Base-by-base conservation (phyloP, 2,113 vertebrate genomes). In the Pterocles gutturalis region DNA sequence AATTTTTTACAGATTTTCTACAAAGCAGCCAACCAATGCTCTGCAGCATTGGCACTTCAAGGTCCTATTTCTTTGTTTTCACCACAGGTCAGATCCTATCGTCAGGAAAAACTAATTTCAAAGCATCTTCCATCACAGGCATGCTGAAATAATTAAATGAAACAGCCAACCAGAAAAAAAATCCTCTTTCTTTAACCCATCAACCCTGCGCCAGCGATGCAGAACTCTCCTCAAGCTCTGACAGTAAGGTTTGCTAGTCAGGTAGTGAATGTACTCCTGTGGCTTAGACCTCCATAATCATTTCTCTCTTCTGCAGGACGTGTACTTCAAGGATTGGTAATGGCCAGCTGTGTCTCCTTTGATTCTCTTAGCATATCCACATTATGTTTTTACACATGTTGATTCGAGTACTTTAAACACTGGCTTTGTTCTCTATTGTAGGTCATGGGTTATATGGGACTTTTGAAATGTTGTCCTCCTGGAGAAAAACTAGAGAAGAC, bases 401-500 rank as follows among this genome's bases (percentile, higher is more conserved):
- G 33, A 66, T 97, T 94, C 13, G 19, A 90, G 43, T 67, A 84
- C 91, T 93, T 96, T 97, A 89, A 98, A 97, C 76, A 83, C 88
- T 96, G 34, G 28, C 96, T 98, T 92, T 97, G 81, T 93, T 98
- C 97, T 98, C 97, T 98, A n/a, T 98, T 97, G 95, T 98, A 99
- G 99, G 99, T 97, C 99, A 99, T 93, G 99, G 99, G 87, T 99
- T 99, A 91, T 99, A 99, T 66, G 99, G 99, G 95, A 99, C 99
- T 96, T 99, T 99, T 79, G 99, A 99, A 98, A 99, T 99, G 98
- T 98, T 99, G 96, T 99, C 99, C 64, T 99, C 99, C 49, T 99
- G 99, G 99, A 98, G 99, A 71, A 99, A 99, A 94, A 99, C 99
- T 29, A 98, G 99, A 87, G 99, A 99, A 98, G 99, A 99, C 97